Percentiles rank a stretch among this genome's conserved stretches.
phyloP scores from a whole-genome alignment of 1,140 invertebrate genomes.

The Chelonus insularis region DNA sequence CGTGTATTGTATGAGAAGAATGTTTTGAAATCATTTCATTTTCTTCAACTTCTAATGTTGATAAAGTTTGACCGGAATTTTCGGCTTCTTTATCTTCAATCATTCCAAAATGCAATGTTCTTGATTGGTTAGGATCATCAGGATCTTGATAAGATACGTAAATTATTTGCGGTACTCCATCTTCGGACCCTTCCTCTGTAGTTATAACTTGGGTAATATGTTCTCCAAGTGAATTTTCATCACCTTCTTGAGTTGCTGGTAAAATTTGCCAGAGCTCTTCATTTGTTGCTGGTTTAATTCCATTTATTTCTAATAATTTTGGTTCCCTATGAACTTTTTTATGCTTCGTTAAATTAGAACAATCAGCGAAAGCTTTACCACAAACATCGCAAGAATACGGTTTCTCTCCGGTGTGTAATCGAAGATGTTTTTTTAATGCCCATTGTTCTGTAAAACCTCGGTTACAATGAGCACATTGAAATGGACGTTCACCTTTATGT shows the following conservation, averaged over 20 bases:
- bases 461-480: conserved; percentile 65
- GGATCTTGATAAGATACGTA: conserved; percentile 61
- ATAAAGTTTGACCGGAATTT: conserved; percentile 30
- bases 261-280: conserved; percentile 52
- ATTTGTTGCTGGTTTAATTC: conserved; percentile 36
- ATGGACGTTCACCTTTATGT: conserved; percentile 67
- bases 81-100: conserved; percentile 43
- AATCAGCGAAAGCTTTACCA: conserved; percentile 73
- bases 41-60: conserved; percentile 39
- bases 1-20: conserved; percentile 34
- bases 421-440: conserved; percentile 70
- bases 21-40: conserved; percentile 35
- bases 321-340: conserved; percentile 59
- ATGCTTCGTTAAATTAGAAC: conserved; percentile 70
- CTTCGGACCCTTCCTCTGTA: conserved; percentile 41
- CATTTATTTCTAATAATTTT: conserved; percentile 34
- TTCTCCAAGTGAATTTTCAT: conserved; percentile 38
- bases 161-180: conserved; percentile 55
- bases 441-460: conserved; percentile 69
- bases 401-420: conserved; percentile 74
- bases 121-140: conserved; percentile 50
- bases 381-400: conserved; percentile 77
- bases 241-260: conserved; percentile 37
- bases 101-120: conserved; percentile 54
- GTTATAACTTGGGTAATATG: conserved; percentile 40